Base-by-base conservation (phyloP, 2,113 vertebrate genomes). In the Aegithalos caudatus region DNA sequence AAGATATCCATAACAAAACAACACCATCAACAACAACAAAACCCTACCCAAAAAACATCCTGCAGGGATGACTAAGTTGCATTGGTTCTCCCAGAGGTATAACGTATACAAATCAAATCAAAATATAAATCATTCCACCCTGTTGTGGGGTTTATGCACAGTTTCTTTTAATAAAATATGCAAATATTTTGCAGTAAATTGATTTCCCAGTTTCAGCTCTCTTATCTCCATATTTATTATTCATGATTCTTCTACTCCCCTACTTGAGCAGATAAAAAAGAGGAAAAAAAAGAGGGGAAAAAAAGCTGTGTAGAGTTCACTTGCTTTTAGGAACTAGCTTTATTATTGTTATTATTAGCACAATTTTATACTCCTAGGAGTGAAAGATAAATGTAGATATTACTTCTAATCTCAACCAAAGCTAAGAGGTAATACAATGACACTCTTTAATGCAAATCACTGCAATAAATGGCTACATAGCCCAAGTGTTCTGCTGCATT, bases 121-220 rank as follows among this genome's bases (percentile, higher is more conserved):
- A 98, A 98, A 97, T 94, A 98, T 95, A 98, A 98, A 97, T 97
- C 97, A 97, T 94, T 96, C 95, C 93, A 81, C 96, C 94, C 96
- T 94, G 97, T 97, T 97, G 97, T 77, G 96, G 97, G 97, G 95
- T 97, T 98, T 98, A 96, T 96, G 97, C 97, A 97, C 95, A 94
- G 98, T 97, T 97, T 98, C 98, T 98, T 98, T 98, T 98, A 98
- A 98, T 98, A 98, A 98, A 98, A 98, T 98, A 98, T 98, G 98
- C 98, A 98, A 98, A 98, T 98, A 98, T 98, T 98, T 98, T 98
- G 97, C 97, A 97, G 98, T 97, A 98, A 98, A 98, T 98, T 98
- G 98, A 98, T 98, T 98, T 98, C 97, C 98, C 97, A 97, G 97
- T 98, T 98, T 98, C 97, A 97, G 95, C 98, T 98, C 98, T 98